Conservation (phyloP, 2,888 invertebrate genomes). For the Tupiocoris notatus region DNA sequence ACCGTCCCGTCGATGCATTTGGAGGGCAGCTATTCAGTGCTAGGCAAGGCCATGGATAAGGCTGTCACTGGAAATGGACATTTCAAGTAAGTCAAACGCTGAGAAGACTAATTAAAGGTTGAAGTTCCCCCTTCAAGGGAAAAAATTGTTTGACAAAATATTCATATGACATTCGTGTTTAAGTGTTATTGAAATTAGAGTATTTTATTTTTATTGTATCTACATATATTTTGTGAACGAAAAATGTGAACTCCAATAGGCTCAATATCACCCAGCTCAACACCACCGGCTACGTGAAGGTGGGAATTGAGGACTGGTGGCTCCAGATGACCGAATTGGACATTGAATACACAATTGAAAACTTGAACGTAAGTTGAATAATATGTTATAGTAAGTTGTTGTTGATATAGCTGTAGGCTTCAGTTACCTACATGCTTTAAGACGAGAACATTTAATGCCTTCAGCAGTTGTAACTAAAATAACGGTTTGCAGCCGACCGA, state of each 20-base stretch:
- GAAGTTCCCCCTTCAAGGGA: no score
- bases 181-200: no score
- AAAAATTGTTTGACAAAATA: neutral
- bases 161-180: neutral
- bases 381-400: neutral
- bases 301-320: conserved; percentile 33
- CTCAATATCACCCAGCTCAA: conserved; percentile 8
- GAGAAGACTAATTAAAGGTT: neutral
- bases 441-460: neutral
- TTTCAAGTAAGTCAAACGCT: conserved; percentile 41
- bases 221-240: no score
- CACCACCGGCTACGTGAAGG: conserved; percentile 40
- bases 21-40: conserved; percentile 37
- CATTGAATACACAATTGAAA: conserved; percentile 41
- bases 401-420: neutral
- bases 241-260: no score
- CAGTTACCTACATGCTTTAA: neutral
- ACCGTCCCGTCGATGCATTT: conserved; percentile 38
- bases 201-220: no score
- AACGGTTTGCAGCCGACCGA: no score
- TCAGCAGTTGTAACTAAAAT: no score
- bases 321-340: conserved; percentile 43
- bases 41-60: conserved; percentile 38
- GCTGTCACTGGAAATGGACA: conserved; percentile 43
- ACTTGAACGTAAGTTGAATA: conserved; percentile 41